Conservation (phyloP, 1,140 invertebrate genomes). For the Lepidurus couesii region DNA sequence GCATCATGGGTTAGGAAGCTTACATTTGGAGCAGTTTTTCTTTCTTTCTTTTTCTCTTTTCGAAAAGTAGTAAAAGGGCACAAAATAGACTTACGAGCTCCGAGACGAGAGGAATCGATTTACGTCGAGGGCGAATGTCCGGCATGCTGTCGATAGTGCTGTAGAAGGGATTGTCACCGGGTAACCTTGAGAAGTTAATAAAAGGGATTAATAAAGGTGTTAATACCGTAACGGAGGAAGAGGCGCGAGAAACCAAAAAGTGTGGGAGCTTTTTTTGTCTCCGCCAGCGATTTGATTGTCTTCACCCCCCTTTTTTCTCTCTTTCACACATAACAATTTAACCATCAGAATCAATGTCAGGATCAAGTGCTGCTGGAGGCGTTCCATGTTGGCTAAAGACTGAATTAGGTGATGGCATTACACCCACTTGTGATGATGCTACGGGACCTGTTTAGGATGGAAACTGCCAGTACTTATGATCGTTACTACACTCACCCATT, state of each 20-base stretch:
- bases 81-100: slow-evolving; percentile 81
- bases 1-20: background rate
- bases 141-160: slow-evolving; percentile 99
- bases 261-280: too few relatives aligned
- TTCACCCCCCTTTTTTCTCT: too few relatives aligned
- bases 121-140: slow-evolving; percentile 89
- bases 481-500: slow-evolving; percentile 60
- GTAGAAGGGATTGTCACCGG: slow-evolving; percentile 95
- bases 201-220: background rate
- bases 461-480: too few relatives aligned
- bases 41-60: too few relatives aligned
- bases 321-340: background rate
- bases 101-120: slow-evolving; percentile 96
- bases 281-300: too few relatives aligned
- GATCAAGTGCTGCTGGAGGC: background rate
- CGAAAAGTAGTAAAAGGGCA: slow-evolving; percentile 30
- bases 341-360: slow-evolving; percentile 25
- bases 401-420: slow-evolving; percentile 32
- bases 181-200: slow-evolving; percentile 6
- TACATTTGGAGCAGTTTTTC: background rate
- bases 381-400: slow-evolving; percentile 23
- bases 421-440: too few relatives aligned
- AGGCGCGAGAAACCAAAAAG: too few relatives aligned
- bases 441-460: background rate
- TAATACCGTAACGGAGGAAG: background rate